These are phyloP conservation scores for Archips crataeganus DNA, from an alignment of 2,888 invertebrate genomes.

Conservation along the genomic window DNA sequence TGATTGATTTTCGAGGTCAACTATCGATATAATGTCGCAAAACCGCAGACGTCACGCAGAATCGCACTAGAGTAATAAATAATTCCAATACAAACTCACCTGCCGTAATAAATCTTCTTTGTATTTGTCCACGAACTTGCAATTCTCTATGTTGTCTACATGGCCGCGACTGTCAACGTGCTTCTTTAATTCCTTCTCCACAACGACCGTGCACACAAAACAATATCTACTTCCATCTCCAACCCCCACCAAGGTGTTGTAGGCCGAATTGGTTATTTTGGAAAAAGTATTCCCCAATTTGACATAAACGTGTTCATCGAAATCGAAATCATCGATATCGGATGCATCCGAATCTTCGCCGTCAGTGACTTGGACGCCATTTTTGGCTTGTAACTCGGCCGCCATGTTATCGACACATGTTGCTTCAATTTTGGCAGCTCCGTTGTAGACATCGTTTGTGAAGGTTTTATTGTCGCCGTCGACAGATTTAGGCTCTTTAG, in stretches of 20 bases:
- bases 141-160: constrained; percentile 47
- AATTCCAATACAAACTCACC: constrained; percentile 47
- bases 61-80: too few relatives aligned
- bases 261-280: constrained; percentile 46
- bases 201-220: constrained; percentile 41
- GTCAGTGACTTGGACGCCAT: neutral
- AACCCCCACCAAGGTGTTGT: constrained; percentile 46
- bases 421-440: too few relatives aligned
- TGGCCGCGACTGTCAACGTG: constrained; percentile 47
- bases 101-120: constrained; percentile 56
- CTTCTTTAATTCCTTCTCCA: constrained; percentile 24
- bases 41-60: too few relatives aligned
- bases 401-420: neutral
- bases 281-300: constrained; percentile 48
- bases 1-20: too few relatives aligned
- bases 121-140: constrained; percentile 53
- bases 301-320: constrained; percentile 49
- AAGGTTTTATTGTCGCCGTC: neutral
- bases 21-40: too few relatives aligned
- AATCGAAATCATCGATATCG: constrained; percentile 42
- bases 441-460: too few relatives aligned
- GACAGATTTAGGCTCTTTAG: neutral
- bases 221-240: constrained; percentile 51
- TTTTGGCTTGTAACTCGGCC: constrained; percentile 22
- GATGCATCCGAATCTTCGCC: constrained; percentile 39